Conservation (phyloP, 2,113 vertebrate species). For the Aplodontia rufa region DNA sequence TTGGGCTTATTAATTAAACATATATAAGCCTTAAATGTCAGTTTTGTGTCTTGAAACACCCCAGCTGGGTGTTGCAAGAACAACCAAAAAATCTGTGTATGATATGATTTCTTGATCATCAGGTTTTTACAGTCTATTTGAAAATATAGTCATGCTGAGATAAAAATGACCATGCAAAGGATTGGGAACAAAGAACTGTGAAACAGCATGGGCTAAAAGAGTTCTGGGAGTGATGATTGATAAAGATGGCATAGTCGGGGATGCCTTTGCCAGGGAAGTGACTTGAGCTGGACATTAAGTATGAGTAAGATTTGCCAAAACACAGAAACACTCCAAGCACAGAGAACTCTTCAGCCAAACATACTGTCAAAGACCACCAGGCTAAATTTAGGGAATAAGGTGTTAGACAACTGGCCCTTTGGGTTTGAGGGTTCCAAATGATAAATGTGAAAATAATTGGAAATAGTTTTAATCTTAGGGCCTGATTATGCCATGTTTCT, state of each 20-base stretch:
- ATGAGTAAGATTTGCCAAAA: background rate
- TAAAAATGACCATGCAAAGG: background rate
- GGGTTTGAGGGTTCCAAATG: background rate
- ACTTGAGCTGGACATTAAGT: slow-evolving; percentile 24
- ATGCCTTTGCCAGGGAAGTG: slow-evolving; percentile 26
- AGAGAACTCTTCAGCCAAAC: background rate
- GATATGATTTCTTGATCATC: background rate
- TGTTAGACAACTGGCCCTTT: background rate
- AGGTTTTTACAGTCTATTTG: background rate
- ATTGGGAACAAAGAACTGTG: background rate
- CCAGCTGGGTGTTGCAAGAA: background rate
- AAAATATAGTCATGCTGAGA: background rate
- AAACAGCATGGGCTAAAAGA: background rate
- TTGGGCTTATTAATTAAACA: slow-evolving; percentile 1
- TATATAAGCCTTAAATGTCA: background rate
- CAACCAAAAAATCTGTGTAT: background rate
- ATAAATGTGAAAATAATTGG: background rate
- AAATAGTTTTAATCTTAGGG: background rate
- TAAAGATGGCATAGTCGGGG: background rate
- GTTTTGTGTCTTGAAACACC: background rate
- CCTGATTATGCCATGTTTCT: background rate
- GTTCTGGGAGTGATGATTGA: slow-evolving; percentile 25
- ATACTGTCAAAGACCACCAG: background rate
- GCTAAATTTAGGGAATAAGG: background rate
- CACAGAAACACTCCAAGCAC: background rate